Evolutionary conservation across 2,113 vertebrate genomes (phyloP).

Genomic region (Festucalex cinctus): DNA sequence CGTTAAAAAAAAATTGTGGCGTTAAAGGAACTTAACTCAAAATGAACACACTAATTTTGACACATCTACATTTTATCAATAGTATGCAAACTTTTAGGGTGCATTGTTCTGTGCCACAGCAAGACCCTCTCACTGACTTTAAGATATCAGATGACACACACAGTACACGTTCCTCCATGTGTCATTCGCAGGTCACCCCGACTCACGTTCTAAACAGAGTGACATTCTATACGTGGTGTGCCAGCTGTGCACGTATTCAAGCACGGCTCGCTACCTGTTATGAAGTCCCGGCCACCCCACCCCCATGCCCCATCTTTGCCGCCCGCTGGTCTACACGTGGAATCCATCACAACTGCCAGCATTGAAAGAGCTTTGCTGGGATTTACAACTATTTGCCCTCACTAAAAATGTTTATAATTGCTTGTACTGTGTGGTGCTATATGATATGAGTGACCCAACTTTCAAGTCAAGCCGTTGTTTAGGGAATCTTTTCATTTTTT

Average conservation of each 20-base stretch:
- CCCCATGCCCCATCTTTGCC: conserved; percentile 38
- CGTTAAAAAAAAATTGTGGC: no score
- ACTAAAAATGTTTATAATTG: background rate
- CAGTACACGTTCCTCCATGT: background rate
- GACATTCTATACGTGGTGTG: background rate
- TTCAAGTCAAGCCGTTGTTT: background rate
- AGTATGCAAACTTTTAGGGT: background rate
- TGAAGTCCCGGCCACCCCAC: conserved; percentile 22
- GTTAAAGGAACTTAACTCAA: no score
- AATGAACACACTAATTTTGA: no score
- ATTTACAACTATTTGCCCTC: background rate
- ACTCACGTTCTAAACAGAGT: background rate
- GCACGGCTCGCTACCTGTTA: conserved; percentile 27
- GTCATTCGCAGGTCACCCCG: background rate
- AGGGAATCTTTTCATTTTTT: no score
- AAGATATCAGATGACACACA: background rate
- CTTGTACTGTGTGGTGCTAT: background rate
- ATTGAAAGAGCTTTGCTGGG: conserved; percentile 1
- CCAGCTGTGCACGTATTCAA: conserved; percentile 46
- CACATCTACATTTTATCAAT: background rate
- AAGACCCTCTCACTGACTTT: background rate
- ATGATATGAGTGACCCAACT: background rate
- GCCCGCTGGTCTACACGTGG: conserved; percentile 61
- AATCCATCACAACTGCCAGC: conserved; percentile 62
- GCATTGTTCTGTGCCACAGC: background rate